phyloP scores from a whole-genome alignment of 2,113 vertebrate genomes.

The Toxotes chatareus region DNA sequence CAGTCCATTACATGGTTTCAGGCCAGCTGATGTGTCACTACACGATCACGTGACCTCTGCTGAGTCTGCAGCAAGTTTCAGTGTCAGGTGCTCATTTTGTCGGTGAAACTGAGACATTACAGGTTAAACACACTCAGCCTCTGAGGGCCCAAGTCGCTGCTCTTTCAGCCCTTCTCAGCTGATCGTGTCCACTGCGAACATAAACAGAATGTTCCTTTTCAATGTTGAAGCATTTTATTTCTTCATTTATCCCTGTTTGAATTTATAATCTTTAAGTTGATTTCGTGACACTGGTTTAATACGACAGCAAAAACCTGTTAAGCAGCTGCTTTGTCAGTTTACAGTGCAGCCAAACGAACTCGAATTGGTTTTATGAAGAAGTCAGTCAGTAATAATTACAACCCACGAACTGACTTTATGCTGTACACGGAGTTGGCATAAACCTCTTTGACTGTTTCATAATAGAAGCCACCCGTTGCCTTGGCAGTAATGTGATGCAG shows the following conservation, averaged over 20 bases:
- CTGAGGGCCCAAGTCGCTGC: neutral
- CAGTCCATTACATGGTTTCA: slow-evolving; percentile 57
- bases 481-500: neutral
- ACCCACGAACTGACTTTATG: too few species aligned
- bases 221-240: neutral
- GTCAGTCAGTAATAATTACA: too few species aligned
- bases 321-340: too few species aligned
- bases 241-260: neutral
- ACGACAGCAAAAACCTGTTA: too few species aligned
- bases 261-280: too few species aligned
- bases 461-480: slow-evolving; percentile 7
- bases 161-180: slow-evolving; percentile 1
- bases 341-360: too few species aligned
- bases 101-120: slow-evolving; percentile 14
- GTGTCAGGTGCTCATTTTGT: slow-evolving; percentile 54
- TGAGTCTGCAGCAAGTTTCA: slow-evolving; percentile 21
- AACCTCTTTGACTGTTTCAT: neutral
- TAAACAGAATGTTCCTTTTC: neutral
- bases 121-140: slow-evolving; percentile 36
- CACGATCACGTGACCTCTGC: slow-evolving; percentile 58
- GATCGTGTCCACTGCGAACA: slow-evolving; percentile 4
- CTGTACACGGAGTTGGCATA: too few species aligned
- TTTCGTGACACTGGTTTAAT: too few species aligned
- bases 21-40: slow-evolving; percentile 64
- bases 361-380: too few species aligned